Base-by-base conservation (phyloP, 2,797 vertebrate genomes). In the Neoniphon sammara region DNA sequence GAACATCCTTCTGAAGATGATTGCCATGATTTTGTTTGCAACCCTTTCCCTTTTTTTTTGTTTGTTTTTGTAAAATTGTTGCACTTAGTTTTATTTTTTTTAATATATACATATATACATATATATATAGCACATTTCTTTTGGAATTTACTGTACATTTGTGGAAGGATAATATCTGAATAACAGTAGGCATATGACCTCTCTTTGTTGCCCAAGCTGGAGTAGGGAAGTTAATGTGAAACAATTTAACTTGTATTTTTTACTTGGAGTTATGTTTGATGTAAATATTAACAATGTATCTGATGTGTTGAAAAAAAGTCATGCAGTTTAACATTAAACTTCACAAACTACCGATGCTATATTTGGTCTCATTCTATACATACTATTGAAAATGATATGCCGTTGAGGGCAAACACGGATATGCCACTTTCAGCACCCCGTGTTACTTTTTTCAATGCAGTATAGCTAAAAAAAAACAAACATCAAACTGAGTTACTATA, bases 261-360 rank as follows among this genome's bases (percentile, higher is more conserved):
- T 85, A 84, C 87, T 88, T 83, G 76, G 65, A 85, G 70, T 87
- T 85, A 68, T 88, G 85, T 92, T 90, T 85, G 66, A 61, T 93
- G 92, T 94, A 94, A 92, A 93, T 92, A 93, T 90, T 88, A 89
- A 91, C 86, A 84, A 82, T 92, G 88, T 94, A 91, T 87, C 89
- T 86, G 84, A 91, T 91, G 89, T 93, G 87, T 93, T 85, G 70
- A 85, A 82, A 85, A 77, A 80, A 87, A 84, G 74, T 90, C 80
- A 91, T 91, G 84, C 88, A 91, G 89, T 92, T 93, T 91, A 91
- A 91, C 87, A 94, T 93, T 95, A 95, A 94, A 94, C 88, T 87
- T 93, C 93, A 93, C 93, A 90, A 92, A 92, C 75, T 89, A 84
- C 60, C 70, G 73, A 50, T 78, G 52, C 52, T 60, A 62, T 25